These are phyloP conservation scores for Phaethon lepturus DNA, from an alignment of 2,113 vertebrate species.

Conservation along the genomic window DNA sequence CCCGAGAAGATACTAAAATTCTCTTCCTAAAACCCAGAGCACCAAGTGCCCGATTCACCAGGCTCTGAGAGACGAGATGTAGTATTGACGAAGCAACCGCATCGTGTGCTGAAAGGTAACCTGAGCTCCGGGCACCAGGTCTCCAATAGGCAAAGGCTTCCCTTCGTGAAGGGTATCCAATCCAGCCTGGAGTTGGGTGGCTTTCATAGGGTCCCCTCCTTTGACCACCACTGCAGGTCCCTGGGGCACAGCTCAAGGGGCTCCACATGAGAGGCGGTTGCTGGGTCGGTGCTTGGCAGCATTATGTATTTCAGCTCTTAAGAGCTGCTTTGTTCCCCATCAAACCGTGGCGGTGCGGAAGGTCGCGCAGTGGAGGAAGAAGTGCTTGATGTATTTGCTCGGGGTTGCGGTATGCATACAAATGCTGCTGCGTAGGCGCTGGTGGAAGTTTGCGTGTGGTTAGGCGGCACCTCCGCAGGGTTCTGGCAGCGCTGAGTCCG, in stretches of 20 bases:
- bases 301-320: neutral
- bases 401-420: fast-evolving
- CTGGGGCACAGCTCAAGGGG: neutral
- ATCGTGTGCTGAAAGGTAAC: neutral
- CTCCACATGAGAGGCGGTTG: neutral
- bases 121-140: neutral
- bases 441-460: neutral
- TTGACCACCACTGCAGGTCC: neutral
- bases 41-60: neutral
- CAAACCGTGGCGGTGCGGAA: fast-evolving
- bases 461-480: neutral
- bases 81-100: neutral
- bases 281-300: neutral
- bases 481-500: neutral
- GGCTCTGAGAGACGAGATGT: neutral
- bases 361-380: fast-evolving
- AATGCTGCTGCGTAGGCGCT: fast-evolving
- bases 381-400: neutral
- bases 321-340: neutral
- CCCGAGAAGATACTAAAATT: neutral
- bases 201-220: neutral
- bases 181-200: neutral
- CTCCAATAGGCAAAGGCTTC: neutral
- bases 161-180: neutral
- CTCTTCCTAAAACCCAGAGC: neutral